phyloP scores from a whole-genome alignment of 1,140 invertebrate species.

The Panagrolaimus sp. region DNA sequence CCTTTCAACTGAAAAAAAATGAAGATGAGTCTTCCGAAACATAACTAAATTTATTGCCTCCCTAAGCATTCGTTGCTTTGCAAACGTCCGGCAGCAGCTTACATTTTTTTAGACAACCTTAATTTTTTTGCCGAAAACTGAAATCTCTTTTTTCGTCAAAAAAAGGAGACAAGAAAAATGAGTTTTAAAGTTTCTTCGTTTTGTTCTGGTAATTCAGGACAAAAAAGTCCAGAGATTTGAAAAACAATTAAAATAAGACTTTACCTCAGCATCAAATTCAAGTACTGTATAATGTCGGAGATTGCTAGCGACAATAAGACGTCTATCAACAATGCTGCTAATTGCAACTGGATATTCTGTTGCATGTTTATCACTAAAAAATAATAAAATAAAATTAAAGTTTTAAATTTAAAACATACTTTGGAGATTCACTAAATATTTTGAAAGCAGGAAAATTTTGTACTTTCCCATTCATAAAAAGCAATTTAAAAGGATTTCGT shows the following conservation, averaged over 20 bases:
- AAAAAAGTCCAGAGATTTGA: neutral
- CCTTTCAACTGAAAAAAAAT: constrained; percentile 3
- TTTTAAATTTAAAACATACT: too few relatives aligned
- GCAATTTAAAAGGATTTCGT: too few relatives aligned
- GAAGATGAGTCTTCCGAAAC: neutral
- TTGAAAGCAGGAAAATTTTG: too few relatives aligned
- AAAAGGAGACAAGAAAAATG: too few relatives aligned
- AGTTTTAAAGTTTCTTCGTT: neutral
- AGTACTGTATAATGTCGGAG: neutral
- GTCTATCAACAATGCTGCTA: neutral
- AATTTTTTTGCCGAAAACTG: constrained; percentile 1
- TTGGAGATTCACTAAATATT: too few relatives aligned
- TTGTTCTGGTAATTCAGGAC: too few relatives aligned
- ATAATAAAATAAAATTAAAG: too few relatives aligned
- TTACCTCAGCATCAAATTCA: neutral
- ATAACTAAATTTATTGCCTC: constrained; percentile 3
- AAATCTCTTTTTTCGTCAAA: neutral
- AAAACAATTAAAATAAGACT: too few relatives aligned
- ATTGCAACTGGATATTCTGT: neutral
- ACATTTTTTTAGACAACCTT: neutral
- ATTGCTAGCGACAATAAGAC: constrained; percentile 1
- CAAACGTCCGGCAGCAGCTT: neutral
- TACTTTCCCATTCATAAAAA: too few relatives aligned
- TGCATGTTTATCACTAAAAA: too few relatives aligned
- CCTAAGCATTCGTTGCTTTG: neutral